Conservation (phyloP, 2,113 vertebrate genomes). For the Tenebrosternarchus preto region DNA sequence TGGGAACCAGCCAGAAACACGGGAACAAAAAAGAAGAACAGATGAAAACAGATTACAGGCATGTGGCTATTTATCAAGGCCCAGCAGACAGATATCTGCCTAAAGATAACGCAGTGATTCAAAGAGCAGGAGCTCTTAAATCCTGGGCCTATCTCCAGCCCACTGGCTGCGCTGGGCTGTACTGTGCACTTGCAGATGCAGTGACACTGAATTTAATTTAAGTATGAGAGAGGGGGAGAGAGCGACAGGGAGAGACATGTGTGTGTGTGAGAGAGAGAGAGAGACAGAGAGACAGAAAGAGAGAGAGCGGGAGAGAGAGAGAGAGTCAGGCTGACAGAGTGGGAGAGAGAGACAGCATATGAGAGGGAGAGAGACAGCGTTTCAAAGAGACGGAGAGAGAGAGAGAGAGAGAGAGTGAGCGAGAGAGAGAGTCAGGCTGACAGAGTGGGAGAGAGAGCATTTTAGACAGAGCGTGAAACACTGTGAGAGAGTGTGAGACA, state of each 20-base stretch:
- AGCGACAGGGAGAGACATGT: conserved; percentile 6
- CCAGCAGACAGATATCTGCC: conserved; percentile 66
- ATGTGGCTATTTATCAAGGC: conserved; percentile 71
- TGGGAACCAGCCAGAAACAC: conserved; percentile 46
- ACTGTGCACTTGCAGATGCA: conserved; percentile 6
- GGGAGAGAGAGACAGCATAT: too few species aligned
- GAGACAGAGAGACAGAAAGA: neutral
- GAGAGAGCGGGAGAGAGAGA: too few species aligned
- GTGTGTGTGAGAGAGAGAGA: neutral
- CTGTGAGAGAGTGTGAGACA: too few species aligned
- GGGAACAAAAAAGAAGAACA: conserved; percentile 62
- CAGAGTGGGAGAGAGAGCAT: too few species aligned
- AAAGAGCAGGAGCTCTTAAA: conserved; percentile 48
- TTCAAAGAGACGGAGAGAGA: too few species aligned
- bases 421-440: too few species aligned
- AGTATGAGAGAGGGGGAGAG: conserved; percentile 30
- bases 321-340: too few species aligned
- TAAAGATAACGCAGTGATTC: conserved; percentile 63
- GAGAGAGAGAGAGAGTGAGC: too few species aligned
- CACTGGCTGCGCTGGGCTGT: conserved; percentile 23
- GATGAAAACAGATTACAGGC: conserved; percentile 71
- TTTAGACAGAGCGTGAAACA: too few species aligned
- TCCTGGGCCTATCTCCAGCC: conserved; percentile 38
- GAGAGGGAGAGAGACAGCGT: too few species aligned
- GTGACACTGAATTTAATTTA: conserved; percentile 47